These are phyloP conservation scores for Oceanodroma leucorhoa DNA, from an alignment of 2,797 vertebrate species.

Conservation along the genomic window DNA sequence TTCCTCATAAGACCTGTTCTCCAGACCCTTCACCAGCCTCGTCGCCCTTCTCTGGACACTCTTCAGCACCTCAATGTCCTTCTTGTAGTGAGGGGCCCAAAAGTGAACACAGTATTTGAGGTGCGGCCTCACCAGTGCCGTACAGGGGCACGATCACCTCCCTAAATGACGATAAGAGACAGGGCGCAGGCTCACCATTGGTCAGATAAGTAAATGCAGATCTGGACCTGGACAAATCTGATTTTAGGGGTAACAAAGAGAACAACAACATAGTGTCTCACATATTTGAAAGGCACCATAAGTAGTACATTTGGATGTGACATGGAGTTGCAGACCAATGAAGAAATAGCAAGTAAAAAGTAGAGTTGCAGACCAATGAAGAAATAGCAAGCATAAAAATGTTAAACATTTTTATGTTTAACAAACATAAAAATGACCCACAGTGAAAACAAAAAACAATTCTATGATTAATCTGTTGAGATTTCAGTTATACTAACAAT, in stretches of 20 bases:
- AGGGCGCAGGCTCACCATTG: background rate
- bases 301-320: background rate
- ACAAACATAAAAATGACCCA: background rate
- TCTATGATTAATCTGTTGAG: background rate
- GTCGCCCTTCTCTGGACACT: too few relatives aligned
- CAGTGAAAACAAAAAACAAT: background rate
- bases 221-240: background rate
- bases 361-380: background rate
- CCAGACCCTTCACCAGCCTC: too few relatives aligned
- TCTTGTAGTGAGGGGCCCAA: too few relatives aligned
- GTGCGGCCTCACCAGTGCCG: too few relatives aligned
- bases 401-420: too few relatives aligned
- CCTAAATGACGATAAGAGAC: background rate
- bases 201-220: background rate
- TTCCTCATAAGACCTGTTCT: too few relatives aligned
- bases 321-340: fast-evolving
- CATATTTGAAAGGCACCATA: background rate
- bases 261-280: background rate
- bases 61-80: too few relatives aligned
- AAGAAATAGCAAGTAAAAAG: background rate
- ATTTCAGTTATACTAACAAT: background rate
- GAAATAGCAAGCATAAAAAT: background rate
- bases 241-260: background rate
- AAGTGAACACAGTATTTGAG: too few relatives aligned
- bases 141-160: too few relatives aligned